Evolutionary conservation across 2,797 vertebrate species (phyloP).

Genomic region (Gadopsis bispinosus): DNA sequence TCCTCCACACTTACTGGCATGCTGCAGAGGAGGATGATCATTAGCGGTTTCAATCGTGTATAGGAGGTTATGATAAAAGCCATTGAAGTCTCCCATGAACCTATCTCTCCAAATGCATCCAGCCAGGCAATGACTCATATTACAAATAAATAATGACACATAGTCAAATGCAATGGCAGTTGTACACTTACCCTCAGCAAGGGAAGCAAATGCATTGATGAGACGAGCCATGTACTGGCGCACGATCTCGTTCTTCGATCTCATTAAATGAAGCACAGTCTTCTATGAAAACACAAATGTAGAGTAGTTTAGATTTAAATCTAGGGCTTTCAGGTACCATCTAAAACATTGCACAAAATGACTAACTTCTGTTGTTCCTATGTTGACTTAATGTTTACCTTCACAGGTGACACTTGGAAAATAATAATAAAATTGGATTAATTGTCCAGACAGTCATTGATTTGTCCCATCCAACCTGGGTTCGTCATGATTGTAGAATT

Average conservation of each 20-base stretch:
- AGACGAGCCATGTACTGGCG: slow-evolving; percentile 93
- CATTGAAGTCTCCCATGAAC: slow-evolving; percentile 16
- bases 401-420: slow-evolving; percentile 2
- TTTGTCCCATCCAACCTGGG: neutral
- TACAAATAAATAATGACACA: slow-evolving; percentile 33
- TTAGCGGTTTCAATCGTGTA: slow-evolving; percentile 25
- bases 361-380: neutral
- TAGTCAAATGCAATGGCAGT: neutral
- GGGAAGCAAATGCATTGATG: slow-evolving; percentile 93
- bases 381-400: too few relatives aligned
- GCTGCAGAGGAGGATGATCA: slow-evolving; percentile 11
- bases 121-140: slow-evolving; percentile 23
- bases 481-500: neutral
- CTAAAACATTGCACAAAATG: neutral
- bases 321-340: neutral
- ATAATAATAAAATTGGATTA: slow-evolving; percentile 10
- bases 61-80: slow-evolving; percentile 22
- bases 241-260: slow-evolving; percentile 89
- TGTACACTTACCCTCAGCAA: slow-evolving; percentile 90
- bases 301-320: neutral
- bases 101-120: slow-evolving; percentile 24
- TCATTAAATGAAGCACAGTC: slow-evolving; percentile 87
- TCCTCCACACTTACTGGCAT: slow-evolving; percentile 5
- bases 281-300: slow-evolving; percentile 78
- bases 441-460: neutral